Percentiles rank a stretch among this genome's conserved stretches.
phyloP scores from a whole-genome alignment of 2,113 vertebrate species.

The Toxotes jaculatrix region DNA sequence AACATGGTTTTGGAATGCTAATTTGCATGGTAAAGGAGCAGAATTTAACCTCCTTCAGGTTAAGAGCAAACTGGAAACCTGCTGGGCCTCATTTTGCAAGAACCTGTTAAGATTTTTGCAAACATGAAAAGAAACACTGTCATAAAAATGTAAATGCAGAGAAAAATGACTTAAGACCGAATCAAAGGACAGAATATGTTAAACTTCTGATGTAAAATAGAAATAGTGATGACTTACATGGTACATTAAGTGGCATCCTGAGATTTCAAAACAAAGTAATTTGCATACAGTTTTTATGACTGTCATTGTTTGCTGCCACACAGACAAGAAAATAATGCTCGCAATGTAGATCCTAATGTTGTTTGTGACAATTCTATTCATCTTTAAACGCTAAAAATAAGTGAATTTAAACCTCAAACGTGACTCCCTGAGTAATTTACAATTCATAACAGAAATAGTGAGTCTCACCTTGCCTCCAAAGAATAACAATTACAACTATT shows the following conservation, averaged over 20 bases:
- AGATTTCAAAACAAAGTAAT: not conserved
- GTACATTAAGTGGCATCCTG: not conserved
- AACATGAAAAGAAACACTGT: not conserved
- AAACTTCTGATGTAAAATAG: not conserved
- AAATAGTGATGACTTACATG: not conserved
- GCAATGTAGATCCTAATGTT: not conserved
- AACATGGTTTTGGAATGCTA: not conserved
- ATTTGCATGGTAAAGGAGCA: not conserved
- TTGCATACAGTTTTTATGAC: not conserved
- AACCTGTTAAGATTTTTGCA: not conserved
- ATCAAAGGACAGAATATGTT: not conserved
- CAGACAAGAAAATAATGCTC: not conserved
- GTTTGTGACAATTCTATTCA: conserved; percentile 9
- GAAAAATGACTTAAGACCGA: not conserved
- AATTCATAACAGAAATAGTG: conserved; percentile 5
- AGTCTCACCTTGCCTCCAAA: conserved; percentile 15
- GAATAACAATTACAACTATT: conserved; percentile 33
- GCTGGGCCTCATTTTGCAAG: conserved; percentile 13
- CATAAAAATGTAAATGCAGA: conserved; percentile 23
- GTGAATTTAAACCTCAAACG: not conserved
- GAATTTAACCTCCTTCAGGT: not conserved
- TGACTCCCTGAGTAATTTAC: conserved; percentile 9
- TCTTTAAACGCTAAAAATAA: conserved; percentile 3
- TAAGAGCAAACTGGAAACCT: not conserved
- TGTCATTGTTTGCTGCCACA: not conserved